Evolutionary conservation across 2,113 vertebrate genomes (phyloP), one percentile per base, ranked within the genome.

Genomic region (Apteryx owenii): DNA sequence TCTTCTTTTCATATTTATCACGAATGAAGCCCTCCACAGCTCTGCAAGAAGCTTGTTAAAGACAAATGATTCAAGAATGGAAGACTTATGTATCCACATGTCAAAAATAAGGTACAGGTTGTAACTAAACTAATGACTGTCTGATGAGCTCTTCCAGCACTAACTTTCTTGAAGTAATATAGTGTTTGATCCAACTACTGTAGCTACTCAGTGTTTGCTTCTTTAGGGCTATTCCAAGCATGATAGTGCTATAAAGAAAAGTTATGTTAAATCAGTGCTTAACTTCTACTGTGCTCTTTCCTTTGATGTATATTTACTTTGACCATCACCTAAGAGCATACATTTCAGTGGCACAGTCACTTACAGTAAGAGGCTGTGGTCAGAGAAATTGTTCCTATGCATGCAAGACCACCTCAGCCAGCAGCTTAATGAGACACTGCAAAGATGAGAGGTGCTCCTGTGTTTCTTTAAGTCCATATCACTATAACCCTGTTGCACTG

Each of bases 1-100:
- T 99, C 98, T 99, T 99, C 98, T 99, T 99, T 42, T 99, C 99
- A 1, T 99, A 99, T 95, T 99, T 99, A 96, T 99, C 99, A 95
- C 99, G 98, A 94, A 99, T 99, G 97, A 99, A 99, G 92, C 96
- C 97, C 95, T 99, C 99, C 38, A 99, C 99, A 16, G 99, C 98
- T 97, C 99, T 99, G 94, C 42, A 83, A 76, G 92, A 95, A 88
- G 44, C 81, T 94, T 44, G 96, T 99, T 98, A 98, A 99, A 97
- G 98, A 96, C 82, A 91, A 97, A 97, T 10, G 53, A 85, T 53
- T 87, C 85, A 79, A 88, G 46, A 60, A 60, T 15, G 69, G 90
- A 36, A 60, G 38, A 36, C 58, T 58, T 21, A 22, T 21, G 1
- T 11, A 58, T 4, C 54, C 56, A 38, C 29, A 29, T 21, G 28